These are phyloP conservation scores for Acanthosoma haemorrhoidale DNA, from an alignment of 2,888 invertebrate species.

Conservation along the genomic window DNA sequence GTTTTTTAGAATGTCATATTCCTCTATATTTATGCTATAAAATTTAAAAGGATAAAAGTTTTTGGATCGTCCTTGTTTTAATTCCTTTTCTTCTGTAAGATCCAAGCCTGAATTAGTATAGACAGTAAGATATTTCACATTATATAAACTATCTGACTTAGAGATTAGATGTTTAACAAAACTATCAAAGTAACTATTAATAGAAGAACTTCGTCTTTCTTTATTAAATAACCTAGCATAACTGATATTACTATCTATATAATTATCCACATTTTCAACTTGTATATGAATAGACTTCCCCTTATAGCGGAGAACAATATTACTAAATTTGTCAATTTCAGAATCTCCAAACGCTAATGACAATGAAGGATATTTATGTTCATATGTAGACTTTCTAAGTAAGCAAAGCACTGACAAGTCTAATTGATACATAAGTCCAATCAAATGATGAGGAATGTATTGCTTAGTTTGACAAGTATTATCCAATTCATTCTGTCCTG, in stretches of 20 bases:
- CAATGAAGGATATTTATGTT: neutral
- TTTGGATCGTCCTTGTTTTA: neutral
- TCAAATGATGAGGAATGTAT: neutral
- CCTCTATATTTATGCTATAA: neutral
- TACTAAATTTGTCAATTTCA: neutral
- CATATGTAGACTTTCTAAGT: neutral
- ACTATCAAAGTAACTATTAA: neutral
- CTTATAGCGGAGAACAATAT: neutral
- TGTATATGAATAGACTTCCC: constrained; percentile 5
- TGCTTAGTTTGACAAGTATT: neutral
- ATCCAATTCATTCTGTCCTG: neutral
- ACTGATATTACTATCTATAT: neutral
- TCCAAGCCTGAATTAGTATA: constrained; percentile 9
- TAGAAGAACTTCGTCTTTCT: neutral
- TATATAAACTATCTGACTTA: neutral
- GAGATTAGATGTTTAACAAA: neutral
- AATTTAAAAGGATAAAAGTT: constrained; percentile 11
- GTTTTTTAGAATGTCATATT: neutral
- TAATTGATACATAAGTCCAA: constrained; percentile 3
- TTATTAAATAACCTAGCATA: neutral
- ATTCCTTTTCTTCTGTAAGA: neutral
- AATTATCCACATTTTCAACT: neutral
- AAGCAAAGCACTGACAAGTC: constrained; percentile 7
- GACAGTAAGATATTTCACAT: neutral
- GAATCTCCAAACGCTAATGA: neutral